Evolutionary conservation across 2,113 vertebrate genomes (phyloP).

Genomic region (Apteryx mantelli): DNA sequence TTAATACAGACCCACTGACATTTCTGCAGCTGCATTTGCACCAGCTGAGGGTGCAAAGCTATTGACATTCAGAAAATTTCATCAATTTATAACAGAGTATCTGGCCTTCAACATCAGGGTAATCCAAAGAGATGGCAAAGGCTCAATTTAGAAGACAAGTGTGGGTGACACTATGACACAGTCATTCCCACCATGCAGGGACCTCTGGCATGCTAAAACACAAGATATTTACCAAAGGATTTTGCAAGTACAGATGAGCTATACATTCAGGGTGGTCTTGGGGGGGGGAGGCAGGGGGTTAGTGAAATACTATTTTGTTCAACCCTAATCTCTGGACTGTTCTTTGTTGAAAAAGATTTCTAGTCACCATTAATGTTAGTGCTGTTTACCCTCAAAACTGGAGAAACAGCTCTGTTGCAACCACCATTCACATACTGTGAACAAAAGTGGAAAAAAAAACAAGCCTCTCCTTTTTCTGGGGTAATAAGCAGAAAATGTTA

Average conservation of each 20-base stretch:
- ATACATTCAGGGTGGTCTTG: no score
- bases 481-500: background rate
- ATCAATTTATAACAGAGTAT: background rate
- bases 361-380: background rate
- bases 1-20: background rate
- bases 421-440: background rate
- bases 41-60: background rate
- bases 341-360: fast-evolving
- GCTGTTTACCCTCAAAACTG: background rate
- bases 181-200: background rate
- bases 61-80: background rate
- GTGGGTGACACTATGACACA: background rate
- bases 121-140: background rate
- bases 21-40: background rate
- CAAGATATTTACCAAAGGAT: background rate
- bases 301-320: background rate
- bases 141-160: background rate
- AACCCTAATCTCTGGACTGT: background rate
- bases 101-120: background rate
- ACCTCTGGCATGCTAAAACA: background rate
- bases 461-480: background rate
- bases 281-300: background rate
- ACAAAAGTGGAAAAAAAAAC: background rate
- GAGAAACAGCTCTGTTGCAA: background rate
- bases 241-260: background rate